phyloP scores from a whole-genome alignment of 2,888 invertebrate species.

The Phaonia tiefii region DNA sequence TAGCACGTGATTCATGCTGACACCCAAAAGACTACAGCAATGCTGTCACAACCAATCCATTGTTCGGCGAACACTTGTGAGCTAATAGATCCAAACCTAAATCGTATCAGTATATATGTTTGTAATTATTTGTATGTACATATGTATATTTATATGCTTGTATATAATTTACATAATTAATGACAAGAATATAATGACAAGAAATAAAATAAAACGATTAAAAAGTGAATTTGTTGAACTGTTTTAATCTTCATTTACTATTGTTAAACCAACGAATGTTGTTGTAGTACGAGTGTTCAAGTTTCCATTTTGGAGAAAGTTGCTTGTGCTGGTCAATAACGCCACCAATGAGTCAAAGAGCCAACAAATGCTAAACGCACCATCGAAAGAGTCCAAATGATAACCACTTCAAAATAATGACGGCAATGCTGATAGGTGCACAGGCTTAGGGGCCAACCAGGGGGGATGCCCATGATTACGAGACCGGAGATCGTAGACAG shows the following conservation, averaged over 20 bases:
- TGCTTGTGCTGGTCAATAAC: conserved; percentile 20
- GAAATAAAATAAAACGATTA: conserved; percentile 12
- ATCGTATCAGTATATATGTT: not conserved
- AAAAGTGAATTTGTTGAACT: conserved; percentile 40
- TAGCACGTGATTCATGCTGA: conserved; percentile 45
- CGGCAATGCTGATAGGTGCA: conserved; percentile 13
- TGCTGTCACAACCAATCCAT: conserved; percentile 8
- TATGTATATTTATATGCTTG: not conserved
- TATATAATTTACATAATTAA: conserved; percentile 52
- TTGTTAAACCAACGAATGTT: not conserved
- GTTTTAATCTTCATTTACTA: not conserved
- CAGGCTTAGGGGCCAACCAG: no score
- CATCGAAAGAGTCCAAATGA: conserved; percentile 18
- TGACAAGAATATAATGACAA: conserved; percentile 45
- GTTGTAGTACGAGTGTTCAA: conserved; percentile 32
- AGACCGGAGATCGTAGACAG: not conserved
- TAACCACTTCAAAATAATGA: conserved; percentile 16
- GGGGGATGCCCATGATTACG: conserved; percentile 29
- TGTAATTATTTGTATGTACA: not conserved
- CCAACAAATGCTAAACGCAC: conserved; percentile 32
- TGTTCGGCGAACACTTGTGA: conserved; percentile 22
- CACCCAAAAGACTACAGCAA: conserved; percentile 12
- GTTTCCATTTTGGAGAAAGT: conserved; percentile 61
- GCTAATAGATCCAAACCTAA: conserved; percentile 43
- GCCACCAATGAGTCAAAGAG: conserved; percentile 27